phyloP scores from a whole-genome alignment of 37 sponge, comb jelly and placozoan genomes.

The Chondrilla cf. caribensis region DNA sequence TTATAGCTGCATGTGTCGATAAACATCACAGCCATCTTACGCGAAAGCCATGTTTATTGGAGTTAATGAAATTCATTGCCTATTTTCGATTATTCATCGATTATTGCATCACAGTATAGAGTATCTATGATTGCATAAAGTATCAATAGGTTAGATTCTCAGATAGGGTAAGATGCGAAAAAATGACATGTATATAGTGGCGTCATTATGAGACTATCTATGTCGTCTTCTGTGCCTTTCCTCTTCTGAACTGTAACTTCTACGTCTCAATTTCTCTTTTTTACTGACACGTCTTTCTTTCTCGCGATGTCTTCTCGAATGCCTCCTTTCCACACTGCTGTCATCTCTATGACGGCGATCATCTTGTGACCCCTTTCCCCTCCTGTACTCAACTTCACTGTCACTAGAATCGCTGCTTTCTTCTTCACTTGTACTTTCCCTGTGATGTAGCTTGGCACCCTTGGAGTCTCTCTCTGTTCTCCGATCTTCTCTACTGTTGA shows the following conservation, averaged over 20 bases:
- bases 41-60: no score
- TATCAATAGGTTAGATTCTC: no score
- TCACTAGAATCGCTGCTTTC: background rate
- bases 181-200: no score
- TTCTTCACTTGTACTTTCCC: background rate
- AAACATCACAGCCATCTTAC: no score
- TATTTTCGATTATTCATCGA: background rate
- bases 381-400: background rate
- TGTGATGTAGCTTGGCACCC: background rate
- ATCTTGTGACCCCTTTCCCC: constrained; percentile 12
- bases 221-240: constrained; percentile 17
- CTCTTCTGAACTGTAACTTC: background rate
- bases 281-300: no score
- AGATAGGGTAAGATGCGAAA: no score
- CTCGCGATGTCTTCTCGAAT: no score
- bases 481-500: no score
- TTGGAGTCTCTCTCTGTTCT: background rate
- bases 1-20: no score
- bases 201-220: background rate
- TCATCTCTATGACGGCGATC: background rate
- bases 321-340: background rate
- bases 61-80: background rate
- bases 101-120: background rate
- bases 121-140: background rate
- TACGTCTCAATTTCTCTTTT: background rate